Evolutionary conservation across 2,113 vertebrate genomes (phyloP), one percentile per base, ranked within the genome.

Genomic region (Periophthalmus modestus): DNA sequence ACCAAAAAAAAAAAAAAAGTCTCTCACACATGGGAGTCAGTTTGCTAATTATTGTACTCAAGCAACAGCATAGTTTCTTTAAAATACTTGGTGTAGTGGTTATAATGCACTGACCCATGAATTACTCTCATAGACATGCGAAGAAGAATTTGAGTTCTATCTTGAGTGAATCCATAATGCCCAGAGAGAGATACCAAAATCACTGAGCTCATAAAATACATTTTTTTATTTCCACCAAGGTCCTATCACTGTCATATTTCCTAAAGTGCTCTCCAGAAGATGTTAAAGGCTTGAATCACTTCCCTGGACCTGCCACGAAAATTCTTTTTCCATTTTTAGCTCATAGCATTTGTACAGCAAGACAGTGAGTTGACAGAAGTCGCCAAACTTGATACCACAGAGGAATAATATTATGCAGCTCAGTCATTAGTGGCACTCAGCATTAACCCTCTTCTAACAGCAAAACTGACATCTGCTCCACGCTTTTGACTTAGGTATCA

Each of bases 141-240:
- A 78, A 77, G 66, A 82, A 86, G 68, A 82, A 86, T 82, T 85
- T 71, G 33, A 68, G 59, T 67, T 70, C 58, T 14, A 36, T 59
- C 71, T 54, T 74, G 43, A 65, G 18, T 33, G 24, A 73, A 57
- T 83, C 48, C 52, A 69, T 19, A 52, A 52, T 19, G 48, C 6
- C 16, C 48, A 52, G 58, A 50, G 70, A 46, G 68, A 34, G 52
- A 72, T 77, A 74, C 63, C 57, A 46, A 63, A 15, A 70, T 54
- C 34, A 74, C 46, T 69, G 69, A 43, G 39, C 39, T 43, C 39
- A 69, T 62, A 66, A 81, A 78, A 66, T 39, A 52, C 33, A 55
- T n/a, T 54, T 74, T 77, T 75, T n/a, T 82, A 77, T 81, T 85
- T 70, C 63, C 70, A 62, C 71, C 65, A 28, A 75, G 68, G 73